Percentiles rank a stretch among this genome's conserved stretches.
These are phyloP conservation scores for Borostomias antarcticus DNA, from an alignment of 2,797 vertebrate genomes.

Conservation along the genomic window DNA sequence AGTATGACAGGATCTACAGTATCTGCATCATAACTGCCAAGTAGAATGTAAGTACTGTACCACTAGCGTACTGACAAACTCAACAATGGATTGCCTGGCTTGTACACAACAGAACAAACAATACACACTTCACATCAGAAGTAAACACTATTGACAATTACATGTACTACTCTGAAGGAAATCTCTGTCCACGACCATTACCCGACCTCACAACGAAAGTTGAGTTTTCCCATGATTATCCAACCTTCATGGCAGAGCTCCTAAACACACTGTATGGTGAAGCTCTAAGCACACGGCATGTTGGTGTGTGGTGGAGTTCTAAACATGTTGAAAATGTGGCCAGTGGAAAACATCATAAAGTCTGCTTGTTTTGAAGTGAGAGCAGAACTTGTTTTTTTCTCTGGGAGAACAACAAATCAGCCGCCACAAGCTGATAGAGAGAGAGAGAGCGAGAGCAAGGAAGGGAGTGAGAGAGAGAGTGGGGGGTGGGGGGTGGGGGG, in stretches of 20 bases:
- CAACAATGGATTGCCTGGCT: slow-evolving; percentile 12
- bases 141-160: neutral
- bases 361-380: slow-evolving; percentile 34
- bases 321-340: slow-evolving; percentile 27
- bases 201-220: slow-evolving; percentile 6
- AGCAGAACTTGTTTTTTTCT: slow-evolving; percentile 38
- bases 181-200: slow-evolving; percentile 27
- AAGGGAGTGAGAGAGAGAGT: neutral
- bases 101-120: slow-evolving; percentile 23
- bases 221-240: no score
- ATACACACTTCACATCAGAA: neutral
- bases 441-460: slow-evolving; percentile 18
- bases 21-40: no score
- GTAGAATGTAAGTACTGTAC: no score
- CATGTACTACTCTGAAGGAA: neutral
- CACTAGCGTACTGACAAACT: neutral
- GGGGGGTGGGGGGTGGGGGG: no score
- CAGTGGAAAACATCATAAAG: slow-evolving; percentile 31
- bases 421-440: slow-evolving; percentile 27
- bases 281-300: no score
- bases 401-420: slow-evolving; percentile 35
- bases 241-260: no score
- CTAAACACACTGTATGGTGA: slow-evolving; percentile 15
- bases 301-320: no score
- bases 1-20: no score